Base-by-base conservation (phyloP, 2,113 vertebrate genomes). In the Phrynosoma blainvillii region DNA sequence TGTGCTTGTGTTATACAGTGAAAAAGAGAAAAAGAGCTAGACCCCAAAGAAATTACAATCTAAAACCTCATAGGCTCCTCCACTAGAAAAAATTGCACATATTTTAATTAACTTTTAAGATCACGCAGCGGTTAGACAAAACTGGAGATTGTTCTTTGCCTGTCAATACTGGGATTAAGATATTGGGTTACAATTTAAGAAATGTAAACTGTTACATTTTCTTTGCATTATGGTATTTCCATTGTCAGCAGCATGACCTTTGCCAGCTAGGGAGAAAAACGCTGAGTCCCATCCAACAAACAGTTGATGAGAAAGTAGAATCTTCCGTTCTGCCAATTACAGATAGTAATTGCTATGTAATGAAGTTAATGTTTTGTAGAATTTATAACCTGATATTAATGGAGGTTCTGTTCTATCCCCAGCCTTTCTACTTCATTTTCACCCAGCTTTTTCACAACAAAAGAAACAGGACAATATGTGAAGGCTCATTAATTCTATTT, bases 291-390 rank as follows among this genome's bases (percentile, higher is more conserved):
- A 93, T 96, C 96, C 96, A 96, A 93, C 92, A 87, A 84, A 94
- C 90, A 94, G 96, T 92, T 94, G 96, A 95, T 94, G 95, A 96
- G 96, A 96, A 95, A 96, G 96, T 93, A 80, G 94, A 93, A 95
- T 95, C 97, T 96, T 97, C 97, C 97, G 95, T 98, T 95, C 92
- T 93, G 95, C 95, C 97, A 97, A 95, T 97, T 93, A 97, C 94
- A 92, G 96, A 95, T 95, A 96, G 96, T 97, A 97, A 98, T 98
- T 96, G 97, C 97, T 97, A 96, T 96, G 98, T 97, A 97, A 98
- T 97, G 98, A 98, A 98, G 98, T 98, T 97, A 98, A 98, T 97
- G 97, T 97, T 97, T 97, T 94, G 97, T 97, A 96, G 97, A 97
- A 98, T 99, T 98, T 98, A 98, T 97, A 97, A 95, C 97, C 95